Base-by-base conservation (phyloP, 2,888 invertebrate genomes). In the Sicus ferrugineus region DNA sequence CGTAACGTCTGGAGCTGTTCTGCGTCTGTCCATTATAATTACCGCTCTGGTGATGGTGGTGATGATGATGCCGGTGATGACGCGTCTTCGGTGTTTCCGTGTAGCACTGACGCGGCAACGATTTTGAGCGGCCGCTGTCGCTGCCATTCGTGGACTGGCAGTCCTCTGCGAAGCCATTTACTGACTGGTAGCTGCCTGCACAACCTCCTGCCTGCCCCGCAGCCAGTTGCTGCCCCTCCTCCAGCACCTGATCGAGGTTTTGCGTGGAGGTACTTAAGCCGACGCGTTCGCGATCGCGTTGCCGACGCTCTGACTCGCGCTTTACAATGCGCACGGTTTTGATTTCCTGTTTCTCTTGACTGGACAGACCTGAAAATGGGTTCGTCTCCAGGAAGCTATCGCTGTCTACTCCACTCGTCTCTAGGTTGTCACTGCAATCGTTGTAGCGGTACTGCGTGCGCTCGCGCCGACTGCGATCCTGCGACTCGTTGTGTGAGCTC, bases 291-390 rank as follows among this genome's bases (percentile, higher is more conserved):
- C 93, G 87, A 78, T 94, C 94, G 61, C 93, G 87, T 80, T 94
- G 94, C 0, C 96, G 88, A 66, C 95, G 89, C 83, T 95, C 96
- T 26, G 95, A 94, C 82, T 96, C 95, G 16, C 96, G 88, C 86
- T 97, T 97, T 0, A 97, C 96, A 78, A 96, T 96, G 70, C 96
- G 89, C 21, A 97, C 96, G 0, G 96, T 96, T 88, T 96, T 95
- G 70, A 94, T 94, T 86, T 96, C 95, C 82, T 92, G 90, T 77
- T 94, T 94, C 80, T 96, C 96, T 69, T 92, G 90, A 79, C 88
- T 90, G 28, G 87, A 91, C 64, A 92, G 87, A 77, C 90, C 90
- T 70, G 89, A 80, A 71, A 85, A 85, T 1, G 80, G 82, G 73
- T 82, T 84, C 38, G 80, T 80, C 31, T 85, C 84, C 23, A 84